These are phyloP conservation scores for Romanogobio albipinnatus DNA, from an alignment of 2,113 vertebrate genomes.

Conservation along the genomic window DNA sequence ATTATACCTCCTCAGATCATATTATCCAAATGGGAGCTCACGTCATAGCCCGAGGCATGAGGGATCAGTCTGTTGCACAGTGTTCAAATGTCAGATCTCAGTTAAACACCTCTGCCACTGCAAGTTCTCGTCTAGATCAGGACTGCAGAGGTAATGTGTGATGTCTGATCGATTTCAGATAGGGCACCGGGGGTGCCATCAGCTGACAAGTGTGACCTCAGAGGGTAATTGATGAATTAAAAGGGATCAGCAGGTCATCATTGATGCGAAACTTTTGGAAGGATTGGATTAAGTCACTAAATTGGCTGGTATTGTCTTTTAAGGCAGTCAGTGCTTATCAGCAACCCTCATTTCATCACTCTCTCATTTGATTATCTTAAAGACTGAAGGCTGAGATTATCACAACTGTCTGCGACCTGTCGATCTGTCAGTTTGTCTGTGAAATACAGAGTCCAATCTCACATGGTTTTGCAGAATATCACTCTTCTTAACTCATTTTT, in stretches of 20 bases:
- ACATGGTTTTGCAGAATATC: background rate
- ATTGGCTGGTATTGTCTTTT: conserved; percentile 17
- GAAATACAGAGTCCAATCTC: background rate
- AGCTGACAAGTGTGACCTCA: background rate
- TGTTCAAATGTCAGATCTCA: conserved; percentile 34
- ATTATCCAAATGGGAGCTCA: background rate
- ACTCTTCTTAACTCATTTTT: too few relatives aligned
- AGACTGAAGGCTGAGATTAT: background rate
- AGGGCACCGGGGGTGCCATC: conserved; percentile 22
- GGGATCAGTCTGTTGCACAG: conserved; percentile 12
- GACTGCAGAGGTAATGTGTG: background rate
- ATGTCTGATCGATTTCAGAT: conserved; percentile 34
- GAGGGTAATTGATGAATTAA: conserved; percentile 12
- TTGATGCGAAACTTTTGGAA: conserved; percentile 25
- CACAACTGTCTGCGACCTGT: background rate
- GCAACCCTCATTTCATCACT: conserved; percentile 9
- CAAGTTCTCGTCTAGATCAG: conserved; percentile 15
- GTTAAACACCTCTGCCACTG: conserved; percentile 22
- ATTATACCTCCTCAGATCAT: background rate
- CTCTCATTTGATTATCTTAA: conserved; percentile 25
- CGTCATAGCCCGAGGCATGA: background rate
- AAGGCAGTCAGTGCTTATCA: conserved; percentile 7
- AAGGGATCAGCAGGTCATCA: conserved; percentile 5
- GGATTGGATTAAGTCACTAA: conserved; percentile 6
- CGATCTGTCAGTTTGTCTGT: background rate